phyloP scores from a whole-genome alignment of 2,888 invertebrate species.

The Drosophila affinis region DNA sequence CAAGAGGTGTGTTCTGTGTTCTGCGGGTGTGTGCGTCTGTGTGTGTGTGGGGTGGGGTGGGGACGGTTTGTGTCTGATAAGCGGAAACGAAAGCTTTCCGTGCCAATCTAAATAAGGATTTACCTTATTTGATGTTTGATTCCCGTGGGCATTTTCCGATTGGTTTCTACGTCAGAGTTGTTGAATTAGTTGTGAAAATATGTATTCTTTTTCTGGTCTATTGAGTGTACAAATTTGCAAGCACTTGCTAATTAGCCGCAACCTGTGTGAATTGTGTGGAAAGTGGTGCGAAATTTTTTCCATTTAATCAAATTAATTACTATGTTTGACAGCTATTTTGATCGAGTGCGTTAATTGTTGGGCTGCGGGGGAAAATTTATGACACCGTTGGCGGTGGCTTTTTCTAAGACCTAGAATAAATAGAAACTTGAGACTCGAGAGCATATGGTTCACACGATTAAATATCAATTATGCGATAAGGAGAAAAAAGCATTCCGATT shows the following conservation, averaged over 20 bases:
- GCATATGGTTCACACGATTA: slow-evolving; percentile 50
- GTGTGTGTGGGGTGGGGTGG: neutral
- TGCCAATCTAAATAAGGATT: slow-evolving; percentile 13
- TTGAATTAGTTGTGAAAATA: slow-evolving; percentile 30
- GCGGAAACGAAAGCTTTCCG: slow-evolving; percentile 14
- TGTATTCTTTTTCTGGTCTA: slow-evolving; percentile 21
- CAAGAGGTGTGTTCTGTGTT: slow-evolving; percentile 24
- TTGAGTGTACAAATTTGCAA: slow-evolving; percentile 56
- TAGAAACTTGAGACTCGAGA: slow-evolving; percentile 20
- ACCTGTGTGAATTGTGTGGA: slow-evolving; percentile 35
- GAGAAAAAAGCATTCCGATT: slow-evolving; percentile 2
- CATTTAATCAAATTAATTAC: slow-evolving; percentile 44
- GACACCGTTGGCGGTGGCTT: slow-evolving; percentile 16
- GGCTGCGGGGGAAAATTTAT: slow-evolving; percentile 48
- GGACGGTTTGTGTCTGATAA: slow-evolving; percentile 22
- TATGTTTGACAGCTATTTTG: slow-evolving; percentile 66
- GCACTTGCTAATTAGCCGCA: slow-evolving; percentile 51
- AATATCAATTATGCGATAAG: slow-evolving; percentile 68
- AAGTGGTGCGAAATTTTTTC: slow-evolving; percentile 61
- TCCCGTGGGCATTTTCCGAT: slow-evolving; percentile 33
- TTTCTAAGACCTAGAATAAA: slow-evolving; percentile 23
- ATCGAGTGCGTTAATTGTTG: slow-evolving; percentile 60
- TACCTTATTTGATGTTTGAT: slow-evolving; percentile 2
- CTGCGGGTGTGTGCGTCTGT: neutral
- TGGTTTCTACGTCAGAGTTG: slow-evolving; percentile 58